Base-by-base conservation (phyloP, 2,888 invertebrate species). In the Athalia rosae region DNA sequence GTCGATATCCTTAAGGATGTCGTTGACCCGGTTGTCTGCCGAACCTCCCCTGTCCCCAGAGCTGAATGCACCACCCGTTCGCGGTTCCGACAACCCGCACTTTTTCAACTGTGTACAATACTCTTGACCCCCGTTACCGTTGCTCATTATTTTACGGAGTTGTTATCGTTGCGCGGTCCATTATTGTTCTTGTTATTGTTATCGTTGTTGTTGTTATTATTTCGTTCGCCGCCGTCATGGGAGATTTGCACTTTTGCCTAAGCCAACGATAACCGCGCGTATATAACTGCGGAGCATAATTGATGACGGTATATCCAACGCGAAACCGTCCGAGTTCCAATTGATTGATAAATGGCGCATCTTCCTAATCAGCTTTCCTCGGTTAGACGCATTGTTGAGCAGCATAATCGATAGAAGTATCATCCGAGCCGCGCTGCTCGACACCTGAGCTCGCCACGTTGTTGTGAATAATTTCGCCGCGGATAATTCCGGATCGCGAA, bases 1-100 rank as follows among this genome's bases (percentile, higher is more conserved):
- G 85, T 82, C 85, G 85, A 87, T 87, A 87, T 85, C 86, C 84
- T 86, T 85, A 85, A 88, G 87, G 84, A 85, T 85, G 83, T 88
- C 85, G 86, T 88, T 88, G 88, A 88, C 87, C 88, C 56, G 62
- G 62, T 77, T 85, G 74, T 84, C 80, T 87, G 83, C 81, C 79
- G 61, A 78, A 28, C 28, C 28, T 28, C 28, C 28, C 28, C 28
- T 28, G 28, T 28, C 28, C 28, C 28, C 28, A 2, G 28, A 28
- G 28, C 28, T 2, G 28, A 28, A 28, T 67, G 71, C 61, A 41
- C 50, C 28, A 45, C n/a, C 41, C 62, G n/a, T 15, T 9, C 47
- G 47, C 43, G n/a, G 41, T 61, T 43, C 47, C 28, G 41, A n/a
- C 45, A 74, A 47, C 62, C 50, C 8, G 6, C 74, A n/a, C 28